phyloP scores from a whole-genome alignment of 1,140 invertebrate genomes.

The Phocides pigmalion region DNA sequence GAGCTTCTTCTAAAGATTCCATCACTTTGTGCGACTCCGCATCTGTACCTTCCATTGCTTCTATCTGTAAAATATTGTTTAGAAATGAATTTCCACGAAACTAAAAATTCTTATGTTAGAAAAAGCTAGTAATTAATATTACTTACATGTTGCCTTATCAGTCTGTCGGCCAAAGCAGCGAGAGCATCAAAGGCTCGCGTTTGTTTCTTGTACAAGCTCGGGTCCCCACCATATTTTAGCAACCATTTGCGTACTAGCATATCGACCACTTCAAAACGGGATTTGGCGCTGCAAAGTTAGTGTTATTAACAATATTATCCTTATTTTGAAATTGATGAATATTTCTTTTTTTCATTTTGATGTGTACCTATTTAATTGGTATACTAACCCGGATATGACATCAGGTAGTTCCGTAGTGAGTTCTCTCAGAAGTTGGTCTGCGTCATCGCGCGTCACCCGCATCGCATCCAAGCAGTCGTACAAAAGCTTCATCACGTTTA shows the following conservation, averaged over 20 bases:
- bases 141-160: constrained; percentile 67
- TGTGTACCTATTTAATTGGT: not conserved
- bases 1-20: constrained; percentile 55
- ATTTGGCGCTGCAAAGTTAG: constrained; percentile 50
- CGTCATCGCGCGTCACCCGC: constrained; percentile 66
- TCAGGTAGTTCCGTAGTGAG: constrained; percentile 56
- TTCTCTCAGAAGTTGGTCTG: constrained; percentile 56
- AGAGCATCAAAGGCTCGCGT: constrained; percentile 70
- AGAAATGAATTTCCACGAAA: not conserved
- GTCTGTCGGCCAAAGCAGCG: constrained; percentile 62
- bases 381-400: constrained; percentile 61
- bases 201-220: constrained; percentile 66
- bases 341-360: too few relatives aligned
- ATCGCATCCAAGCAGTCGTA: constrained; percentile 67
- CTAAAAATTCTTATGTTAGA: too few relatives aligned
- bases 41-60: constrained; percentile 60
- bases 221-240: constrained; percentile 64
- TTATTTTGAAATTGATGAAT: too few relatives aligned
- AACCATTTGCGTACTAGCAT: constrained; percentile 64
- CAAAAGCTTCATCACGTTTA: constrained; percentile 66
- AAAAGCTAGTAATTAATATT: not conserved
- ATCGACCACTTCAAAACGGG: constrained; percentile 71
- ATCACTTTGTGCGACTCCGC: constrained; percentile 48
- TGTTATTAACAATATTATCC: too few relatives aligned
- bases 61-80: constrained; percentile 46